Base-by-base conservation (phyloP, 1,140 invertebrate species). In the Muscidifurax raptorellus region DNA sequence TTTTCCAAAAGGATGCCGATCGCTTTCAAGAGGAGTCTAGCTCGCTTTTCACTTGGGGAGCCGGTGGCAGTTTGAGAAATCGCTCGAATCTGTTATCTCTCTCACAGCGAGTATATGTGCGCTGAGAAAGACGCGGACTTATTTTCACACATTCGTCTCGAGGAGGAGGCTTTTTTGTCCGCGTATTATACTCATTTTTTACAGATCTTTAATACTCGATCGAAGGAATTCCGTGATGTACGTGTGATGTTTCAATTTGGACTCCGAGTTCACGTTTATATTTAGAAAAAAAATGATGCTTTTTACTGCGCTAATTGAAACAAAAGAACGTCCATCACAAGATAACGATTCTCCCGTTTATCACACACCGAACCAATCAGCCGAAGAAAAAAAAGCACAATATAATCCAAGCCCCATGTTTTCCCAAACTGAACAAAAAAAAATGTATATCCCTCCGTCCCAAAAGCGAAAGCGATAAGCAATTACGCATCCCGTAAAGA, bases 61-160 rank as follows among this genome's bases (percentile, higher is more conserved):
- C 18, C 18, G 18, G 87, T 87, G 88, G 87, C 88, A 85, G 72
- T 79, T 82, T 88, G 85, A 89, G 86, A 88, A 87, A 88, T 88
- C 85, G 80, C 84, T 72, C 83, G 76, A 87, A 87, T 87, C 85
- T 79, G 83, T 86, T 87, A 86, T 86, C 87, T 81, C 44, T 59
- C 64, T 40, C 36, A 9, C 36, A 9, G 36, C 83, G 85, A 86
- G 86, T 86, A 82, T 88, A 71, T 84, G 25, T 27, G 66, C 3
- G 52, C 52, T 59, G 52, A 28, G 66, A 69, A 69, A 28, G 6
- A 30, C 66, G 25, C 9, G 28, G 0, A 28, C 28, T 28, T 28
- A 28, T 69, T 69, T 69, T 69, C 66, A 69, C 66, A 69, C 66
- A 69, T 69, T 69, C 28, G 15, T 69, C 15, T 69, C 27, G 66